Evolutionary conservation across 2,888 invertebrate species (phyloP), one percentile per base, ranked within the genome.

Genomic region (Ichneumon xanthorius): DNA sequence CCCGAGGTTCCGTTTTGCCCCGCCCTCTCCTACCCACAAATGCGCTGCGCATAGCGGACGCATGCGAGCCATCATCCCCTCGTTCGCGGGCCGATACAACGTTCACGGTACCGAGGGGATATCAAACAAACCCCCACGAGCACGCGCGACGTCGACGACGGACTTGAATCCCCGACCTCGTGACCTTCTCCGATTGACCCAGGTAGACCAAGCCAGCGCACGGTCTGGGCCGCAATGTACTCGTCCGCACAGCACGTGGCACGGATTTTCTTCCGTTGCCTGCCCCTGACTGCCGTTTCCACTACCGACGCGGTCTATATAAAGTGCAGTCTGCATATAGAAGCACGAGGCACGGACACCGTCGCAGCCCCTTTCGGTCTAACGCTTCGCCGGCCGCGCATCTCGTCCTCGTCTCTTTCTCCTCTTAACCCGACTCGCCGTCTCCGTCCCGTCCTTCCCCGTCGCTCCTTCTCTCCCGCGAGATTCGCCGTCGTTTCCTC

Each of bases 121-220:
- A 80, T 80, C 50, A 76, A 76, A 63, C 50, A 22, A 67, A 70
- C 70, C 72, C 70, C 53, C 61, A 30, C 75, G 65, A 61, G 48
- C 45, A 79, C 73, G 70, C 79, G 75, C 85, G 79, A 22, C 53
- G 33, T 16, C 45, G 45, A 48, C 45, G 4, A 71, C 72, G 68
- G 65, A 79, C 75, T 87, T 83, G 85, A 88, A 89, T 88, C 88
- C 87, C 82, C 90, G 89, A 92, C 90, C 90, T 88, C 89, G 86
- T 89, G 90, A 91, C 92, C 92, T 92, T 92, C 90, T 88, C 89
- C 89, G 88, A 88, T 88, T 90, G 90, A 90, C 91, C 90, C 88
- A 88, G 86, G 88, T 88, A 84, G 88, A 58, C 22, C 11, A 26
- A 58, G 22, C 53, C 89, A 87, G 88, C 50, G 37, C 77, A 14